Evolutionary conservation across 2,113 vertebrate genomes (phyloP).

Genomic region (Scatophagus argus): DNA sequence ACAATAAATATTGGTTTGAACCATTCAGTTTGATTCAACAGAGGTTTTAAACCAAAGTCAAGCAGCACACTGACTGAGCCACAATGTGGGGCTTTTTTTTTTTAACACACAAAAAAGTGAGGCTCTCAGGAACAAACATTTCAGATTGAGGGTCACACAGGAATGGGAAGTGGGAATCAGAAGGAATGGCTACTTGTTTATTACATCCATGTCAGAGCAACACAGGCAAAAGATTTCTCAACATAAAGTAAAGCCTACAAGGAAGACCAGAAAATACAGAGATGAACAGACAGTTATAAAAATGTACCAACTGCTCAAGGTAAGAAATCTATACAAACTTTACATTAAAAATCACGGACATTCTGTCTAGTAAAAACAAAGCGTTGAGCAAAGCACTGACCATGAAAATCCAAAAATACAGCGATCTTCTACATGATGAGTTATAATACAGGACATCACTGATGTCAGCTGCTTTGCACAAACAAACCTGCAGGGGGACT

Average conservation of each 20-base stretch:
- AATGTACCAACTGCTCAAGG: conserved; percentile 92
- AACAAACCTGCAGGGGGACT: conserved; percentile 86
- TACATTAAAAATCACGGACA: conserved; percentile 86
- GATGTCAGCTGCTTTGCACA: conserved; percentile 97
- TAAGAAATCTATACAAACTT: conserved; percentile 98
- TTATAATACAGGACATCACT: conserved; percentile 97
- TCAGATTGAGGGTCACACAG: conserved; percentile 26
- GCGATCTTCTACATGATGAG: conserved; percentile 86
- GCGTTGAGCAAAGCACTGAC: conserved; percentile 84
- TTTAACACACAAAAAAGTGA: background rate
- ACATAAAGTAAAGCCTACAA: conserved; percentile 56
- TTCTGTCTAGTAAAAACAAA: conserved; percentile 88
- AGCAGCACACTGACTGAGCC: conserved; percentile 17
- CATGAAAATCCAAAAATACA: conserved; percentile 95
- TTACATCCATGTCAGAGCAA: conserved; percentile 56
- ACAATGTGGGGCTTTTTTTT: conserved; percentile 1
- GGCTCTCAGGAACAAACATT: conserved; percentile 27
- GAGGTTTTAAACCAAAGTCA: conserved; percentile 26
- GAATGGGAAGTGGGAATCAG: conserved; percentile 52
- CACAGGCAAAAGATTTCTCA: conserved; percentile 18
- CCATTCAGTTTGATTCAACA: conserved; percentile 12
- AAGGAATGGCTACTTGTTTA: conserved; percentile 60
- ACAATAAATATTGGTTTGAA: background rate
- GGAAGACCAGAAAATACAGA: conserved; percentile 65
- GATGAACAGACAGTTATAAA: conserved; percentile 70